Percentiles rank a stretch among this genome's conserved stretches.
phyloP scores from a whole-genome alignment of 1,140 invertebrate genomes.

The Chymomyza costata region DNA sequence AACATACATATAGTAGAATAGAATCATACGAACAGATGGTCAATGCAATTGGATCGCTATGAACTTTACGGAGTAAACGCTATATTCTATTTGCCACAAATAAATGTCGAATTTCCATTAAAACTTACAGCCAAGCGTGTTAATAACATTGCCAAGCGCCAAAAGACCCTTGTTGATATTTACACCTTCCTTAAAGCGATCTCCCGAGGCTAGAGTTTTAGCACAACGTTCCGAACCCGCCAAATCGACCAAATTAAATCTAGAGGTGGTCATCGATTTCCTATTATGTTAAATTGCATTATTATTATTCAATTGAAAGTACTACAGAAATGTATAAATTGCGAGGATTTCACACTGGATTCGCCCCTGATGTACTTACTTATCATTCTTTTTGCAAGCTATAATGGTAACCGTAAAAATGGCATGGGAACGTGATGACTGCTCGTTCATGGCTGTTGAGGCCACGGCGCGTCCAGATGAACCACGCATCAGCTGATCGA shows the following conservation, averaged over 20 bases:
- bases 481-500: slow-evolving; percentile 83
- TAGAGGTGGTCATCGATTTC: slow-evolving; percentile 83
- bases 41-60: no score
- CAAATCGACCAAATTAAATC: slow-evolving; percentile 92
- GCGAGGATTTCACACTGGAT: slow-evolving; percentile 8
- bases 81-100: no score
- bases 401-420: slow-evolving; percentile 91
- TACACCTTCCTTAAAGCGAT: slow-evolving; percentile 94
- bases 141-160: slow-evolving; percentile 95
- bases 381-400: slow-evolving; percentile 80
- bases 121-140: slow-evolving; percentile 81
- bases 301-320: slow-evolving; percentile 55
- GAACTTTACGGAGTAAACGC: no score
- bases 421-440: slow-evolving; percentile 93
- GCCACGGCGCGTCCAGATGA: slow-evolving; percentile 88
- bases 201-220: slow-evolving; percentile 93
- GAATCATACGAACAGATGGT: no score
- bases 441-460: slow-evolving; percentile 94
- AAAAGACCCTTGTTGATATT: slow-evolving; percentile 95
- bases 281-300: slow-evolving; percentile 77
- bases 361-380: slow-evolving; percentile 76
- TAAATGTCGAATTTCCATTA: neutral
- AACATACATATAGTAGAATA: no score
- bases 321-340: slow-evolving; percentile 4
- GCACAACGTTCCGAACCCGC: slow-evolving; percentile 95